These are phyloP conservation scores for Ophion obscuratus DNA, from an alignment of 2,888 invertebrate species.

Conservation along the genomic window DNA sequence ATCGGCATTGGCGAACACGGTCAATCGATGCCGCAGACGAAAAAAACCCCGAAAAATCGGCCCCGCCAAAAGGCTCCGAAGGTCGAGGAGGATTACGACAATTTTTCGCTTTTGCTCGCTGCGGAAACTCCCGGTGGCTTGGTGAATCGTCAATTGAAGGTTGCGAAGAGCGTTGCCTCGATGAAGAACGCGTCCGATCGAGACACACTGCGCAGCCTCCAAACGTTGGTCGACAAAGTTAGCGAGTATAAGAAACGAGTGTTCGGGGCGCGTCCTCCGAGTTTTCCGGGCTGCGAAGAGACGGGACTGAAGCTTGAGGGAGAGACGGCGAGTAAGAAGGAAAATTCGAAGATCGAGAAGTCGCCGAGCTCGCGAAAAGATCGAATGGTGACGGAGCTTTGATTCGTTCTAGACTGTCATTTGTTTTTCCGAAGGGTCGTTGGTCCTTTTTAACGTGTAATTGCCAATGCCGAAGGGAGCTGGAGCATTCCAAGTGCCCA, in stretches of 20 bases:
- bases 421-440: slow-evolving; percentile 6
- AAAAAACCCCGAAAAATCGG: slow-evolving; percentile 40
- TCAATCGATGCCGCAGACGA: slow-evolving; percentile 20
- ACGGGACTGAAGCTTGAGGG: slow-evolving; percentile 19
- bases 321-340: not conserved
- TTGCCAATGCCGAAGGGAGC: slow-evolving; percentile 58
- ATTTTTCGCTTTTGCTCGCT: too few relatives aligned
- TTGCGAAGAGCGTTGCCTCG: not conserved
- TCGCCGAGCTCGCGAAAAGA: slow-evolving; percentile 40
- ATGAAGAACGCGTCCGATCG: slow-evolving; percentile 49
- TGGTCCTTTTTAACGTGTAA: not conserved
- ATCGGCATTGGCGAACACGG: slow-evolving; percentile 68
- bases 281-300: slow-evolving; percentile 59
- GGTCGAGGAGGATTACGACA: slow-evolving; percentile 50
- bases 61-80: slow-evolving; percentile 12
- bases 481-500: slow-evolving; percentile 46
- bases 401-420: slow-evolving; percentile 30
- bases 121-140: too few relatives aligned
- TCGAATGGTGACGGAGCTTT: slow-evolving; percentile 49
- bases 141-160: not conserved
- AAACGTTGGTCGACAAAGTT: slow-evolving; percentile 67
- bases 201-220: slow-evolving; percentile 65
- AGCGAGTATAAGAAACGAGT: slow-evolving; percentile 68
- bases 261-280: slow-evolving; percentile 45
- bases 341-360: slow-evolving; percentile 28